These are phyloP conservation scores for Aleiodes leptofemur DNA, from an alignment of 2,888 invertebrate genomes.

Conservation along the genomic window DNA sequence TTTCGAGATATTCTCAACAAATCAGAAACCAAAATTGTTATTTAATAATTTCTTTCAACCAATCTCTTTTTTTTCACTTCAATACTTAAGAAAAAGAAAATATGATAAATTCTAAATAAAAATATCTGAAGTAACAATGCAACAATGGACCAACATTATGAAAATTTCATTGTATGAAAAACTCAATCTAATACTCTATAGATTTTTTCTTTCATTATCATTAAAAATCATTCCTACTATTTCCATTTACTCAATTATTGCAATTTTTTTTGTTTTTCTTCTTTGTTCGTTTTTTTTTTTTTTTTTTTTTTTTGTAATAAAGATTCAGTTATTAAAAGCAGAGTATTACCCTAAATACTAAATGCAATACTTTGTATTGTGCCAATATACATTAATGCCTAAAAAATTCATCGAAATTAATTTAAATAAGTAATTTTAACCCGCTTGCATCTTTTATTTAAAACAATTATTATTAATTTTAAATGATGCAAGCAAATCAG, in stretches of 20 bases:
- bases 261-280: constrained; percentile 19
- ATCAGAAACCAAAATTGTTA: no score
- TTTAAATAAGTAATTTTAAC: constrained; percentile 9
- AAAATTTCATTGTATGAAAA: constrained; percentile 25
- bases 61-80: no score
- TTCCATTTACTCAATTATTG: constrained; percentile 23
- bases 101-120: no score
- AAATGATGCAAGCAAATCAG: constrained; percentile 25
- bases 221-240: constrained; percentile 12
- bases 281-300: constrained; percentile 1
- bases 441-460: background rate
- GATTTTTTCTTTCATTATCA: constrained; percentile 2
- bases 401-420: constrained; percentile 19
- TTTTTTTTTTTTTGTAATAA: constrained; percentile 7
- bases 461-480: constrained; percentile 21
- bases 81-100: no score
- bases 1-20: no score
- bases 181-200: constrained; percentile 16
- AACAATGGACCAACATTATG: constrained; percentile 15
- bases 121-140: constrained; percentile 27
- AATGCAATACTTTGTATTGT: constrained; percentile 47
- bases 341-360: constrained; percentile 37
- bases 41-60: no score
- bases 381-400: background rate
- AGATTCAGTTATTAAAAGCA: constrained; percentile 22